These are phyloP conservation scores for Phymatocera aterrima DNA, from an alignment of 2,888 invertebrate genomes.

Conservation along the genomic window DNA sequence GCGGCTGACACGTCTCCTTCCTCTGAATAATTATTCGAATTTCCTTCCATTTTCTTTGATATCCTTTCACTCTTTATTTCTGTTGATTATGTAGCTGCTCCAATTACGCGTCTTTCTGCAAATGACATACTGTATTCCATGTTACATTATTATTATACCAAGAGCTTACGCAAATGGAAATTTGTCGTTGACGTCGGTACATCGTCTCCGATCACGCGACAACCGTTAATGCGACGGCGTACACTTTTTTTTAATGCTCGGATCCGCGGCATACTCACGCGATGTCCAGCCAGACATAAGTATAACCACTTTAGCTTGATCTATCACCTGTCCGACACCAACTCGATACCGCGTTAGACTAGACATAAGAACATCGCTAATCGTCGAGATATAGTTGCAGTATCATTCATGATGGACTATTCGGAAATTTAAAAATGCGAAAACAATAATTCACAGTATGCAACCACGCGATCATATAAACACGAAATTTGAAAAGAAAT, in stretches of 20 bases:
- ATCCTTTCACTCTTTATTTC: background rate
- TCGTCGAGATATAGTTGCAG: background rate
- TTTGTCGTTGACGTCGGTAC: background rate
- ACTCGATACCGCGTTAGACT: conserved; percentile 19
- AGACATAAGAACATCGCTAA: conserved; percentile 11
- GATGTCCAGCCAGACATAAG: conserved; percentile 29
- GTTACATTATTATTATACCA: background rate
- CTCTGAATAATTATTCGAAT: background rate
- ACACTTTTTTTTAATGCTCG: conserved; percentile 11
- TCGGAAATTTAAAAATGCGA: too few species aligned
- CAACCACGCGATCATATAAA: too few species aligned
- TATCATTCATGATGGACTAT: background rate
- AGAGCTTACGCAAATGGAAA: background rate
- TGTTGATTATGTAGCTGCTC: background rate
- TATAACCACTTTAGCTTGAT: conserved; percentile 44
- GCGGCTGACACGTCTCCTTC: too few species aligned
- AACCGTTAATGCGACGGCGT: background rate
- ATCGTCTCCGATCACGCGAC: conserved; percentile 20
- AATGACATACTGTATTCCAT: background rate
- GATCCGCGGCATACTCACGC: conserved; percentile 32
- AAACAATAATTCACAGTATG: too few species aligned
- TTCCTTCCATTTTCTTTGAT: background rate
- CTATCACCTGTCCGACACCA: conserved; percentile 26
- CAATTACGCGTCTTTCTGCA: background rate
- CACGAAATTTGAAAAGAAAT: too few species aligned